Evolutionary conservation across 2,888 invertebrate genomes (phyloP), one percentile per base, ranked within the genome.

Genomic region (Brenthis ino): DNA sequence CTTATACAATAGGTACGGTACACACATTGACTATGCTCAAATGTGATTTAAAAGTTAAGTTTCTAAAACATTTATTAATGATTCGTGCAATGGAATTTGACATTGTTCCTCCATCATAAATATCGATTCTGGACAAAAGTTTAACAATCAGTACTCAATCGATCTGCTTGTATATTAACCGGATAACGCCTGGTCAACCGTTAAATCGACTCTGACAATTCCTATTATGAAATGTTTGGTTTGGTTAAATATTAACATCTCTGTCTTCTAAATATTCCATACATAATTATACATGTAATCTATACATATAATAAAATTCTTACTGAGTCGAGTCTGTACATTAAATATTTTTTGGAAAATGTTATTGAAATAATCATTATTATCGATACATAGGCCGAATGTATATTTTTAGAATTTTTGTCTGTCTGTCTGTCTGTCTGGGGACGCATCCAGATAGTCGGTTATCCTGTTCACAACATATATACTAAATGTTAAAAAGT

Each of bases 91-190:
- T 47, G 48, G 24, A 65, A 55, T 64, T 58, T 61, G 73, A 72
- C 71, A 64, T 67, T 65, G 56, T 70, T 65, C 57, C 64, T 57
- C 65, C 69, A 67, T 73, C 75, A 71, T 70, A 67, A 68, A 70
- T 71, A 72, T 69, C 68, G 57, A 61, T 68, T 70, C 57, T 68
- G 67, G 67, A 51, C 53, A 14, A 65, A 66, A 48, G 55, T 54
- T 70, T 66, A 48, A 65, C 63, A 68, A 69, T 53, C 69, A 74
- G 67, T 73, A 53, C 64, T 56, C 61, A 55, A 61, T 68, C 58
- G 63, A 37, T 54, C 60, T 60, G 50, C 51, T 67, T 54, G 64
- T 68, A 58, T 65, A 70, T 48, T 67, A 56, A 67, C 64, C 58
- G 58, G 58, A 57, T 67, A 55, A 57, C 67, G 50, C 47, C 51